Evolutionary conservation across 1,140 invertebrate genomes (phyloP), one percentile per base, ranked within the genome.

Genomic region (Samia ricini): DNA sequence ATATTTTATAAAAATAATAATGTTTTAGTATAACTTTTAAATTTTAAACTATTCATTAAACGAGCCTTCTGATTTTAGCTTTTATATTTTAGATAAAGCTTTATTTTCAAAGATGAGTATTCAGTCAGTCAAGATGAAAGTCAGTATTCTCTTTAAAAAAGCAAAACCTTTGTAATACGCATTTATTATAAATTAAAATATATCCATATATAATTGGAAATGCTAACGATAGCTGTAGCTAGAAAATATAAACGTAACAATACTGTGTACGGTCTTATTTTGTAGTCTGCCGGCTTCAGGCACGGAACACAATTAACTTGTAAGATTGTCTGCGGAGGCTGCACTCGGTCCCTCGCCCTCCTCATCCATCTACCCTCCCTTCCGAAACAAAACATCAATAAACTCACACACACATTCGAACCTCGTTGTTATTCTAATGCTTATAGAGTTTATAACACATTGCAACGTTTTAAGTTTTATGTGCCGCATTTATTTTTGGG

Each of bases 281-380:
- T 76, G 84, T 84, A 86, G 86, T 86, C 80, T 80, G 74, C 71
- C 82, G 71, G 77, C 79, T 85, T 78, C 71, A 82, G 83, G 87
- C 87, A 87, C 87, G 87, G 85, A 88, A 86, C 87, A 89, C 87
- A 89, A 89, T 89, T 89, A 89, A 89, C 87, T 89, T 81, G 85
- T 87, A 90, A 88, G 87, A 89, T 89, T 85, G 85, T 89, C 85
- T 88, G 83, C 82, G 88, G 85, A 90, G 88, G 85, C 71, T 88
- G 88, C 88, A 88, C 78, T 83, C 76, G 74, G 72, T 77, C 83
- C 84, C 82, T 79, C 79, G 71, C 82, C 83, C 74, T 76, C 69
- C 80, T 76, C 78, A 80, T 83, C 79, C 77, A 80, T 85, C 83
- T 82, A 79, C 79, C 82, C 84, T 83, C 84, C 84, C 85, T 78